phyloP scores from a whole-genome alignment of 1,140 invertebrate genomes.

The Solenopsis invicta region DNA sequence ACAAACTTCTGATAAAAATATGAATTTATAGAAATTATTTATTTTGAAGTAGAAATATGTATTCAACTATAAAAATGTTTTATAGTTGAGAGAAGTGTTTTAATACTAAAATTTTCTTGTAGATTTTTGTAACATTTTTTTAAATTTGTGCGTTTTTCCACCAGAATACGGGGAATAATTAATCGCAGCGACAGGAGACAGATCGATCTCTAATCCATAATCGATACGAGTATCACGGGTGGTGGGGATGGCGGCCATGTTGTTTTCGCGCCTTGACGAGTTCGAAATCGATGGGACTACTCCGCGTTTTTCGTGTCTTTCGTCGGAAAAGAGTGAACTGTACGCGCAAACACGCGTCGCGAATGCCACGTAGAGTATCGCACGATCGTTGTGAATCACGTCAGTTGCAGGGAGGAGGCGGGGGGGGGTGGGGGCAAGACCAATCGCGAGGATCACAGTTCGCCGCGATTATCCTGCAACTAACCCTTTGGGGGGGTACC shows the following conservation, averaged over 20 bases:
- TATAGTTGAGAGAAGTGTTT: no score
- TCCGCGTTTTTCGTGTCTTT: neutral
- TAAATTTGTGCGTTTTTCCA: no score
- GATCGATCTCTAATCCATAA: neutral
- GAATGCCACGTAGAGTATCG: neutral
- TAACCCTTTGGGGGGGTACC: no score
- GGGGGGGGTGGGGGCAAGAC: no score
- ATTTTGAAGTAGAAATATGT: no score
- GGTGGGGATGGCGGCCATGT: neutral
- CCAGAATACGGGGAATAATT: neutral
- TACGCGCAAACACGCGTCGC: neutral
- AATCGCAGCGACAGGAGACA: neutral
- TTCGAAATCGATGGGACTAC: neutral
- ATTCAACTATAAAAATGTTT: no score
- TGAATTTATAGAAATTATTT: no score
- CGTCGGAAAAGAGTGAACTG: neutral
- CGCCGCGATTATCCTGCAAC: neutral
- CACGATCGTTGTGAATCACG: no score
- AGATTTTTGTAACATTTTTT: no score
- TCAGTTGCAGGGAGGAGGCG: neutral
- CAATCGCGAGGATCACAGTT: neutral
- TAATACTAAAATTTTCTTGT: no score
- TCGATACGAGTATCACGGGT: no score
- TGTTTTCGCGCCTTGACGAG: neutral
- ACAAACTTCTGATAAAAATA: no score